Evolutionary conservation across 2,113 vertebrate species (phyloP), one percentile per base, ranked within the genome.

Genomic region (Hucho hucho): DNA sequence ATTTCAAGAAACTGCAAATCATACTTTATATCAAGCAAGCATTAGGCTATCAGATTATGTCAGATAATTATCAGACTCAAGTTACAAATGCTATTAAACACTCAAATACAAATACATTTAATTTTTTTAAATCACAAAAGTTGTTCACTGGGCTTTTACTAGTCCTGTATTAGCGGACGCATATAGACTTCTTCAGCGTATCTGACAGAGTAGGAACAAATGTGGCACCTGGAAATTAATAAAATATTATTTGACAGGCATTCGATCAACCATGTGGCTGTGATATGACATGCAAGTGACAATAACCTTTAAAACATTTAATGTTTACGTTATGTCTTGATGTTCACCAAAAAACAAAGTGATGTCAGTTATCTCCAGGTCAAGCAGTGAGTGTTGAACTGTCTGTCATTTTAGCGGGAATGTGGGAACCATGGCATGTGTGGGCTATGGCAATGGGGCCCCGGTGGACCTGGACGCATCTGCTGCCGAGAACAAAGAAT

Each of bases 401-500:
- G 29, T 26, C 0, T 86, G 28, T 78, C n/a, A 69, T 84, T 82
- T 61, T 79, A 93, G 90, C 20, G 58, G 78, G 22, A 82, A 86
- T 47, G 77, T 80, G 72, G 81, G 85, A 3, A 67, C 84, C 16
- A 29, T 93, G 84, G 84, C 86, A n/a, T 86, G 89, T 76, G 72
- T 89, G 37, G 88, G 84, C 3, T 81, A 81, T 2, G 72, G 72
- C 24, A 91, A 90, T 53, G 79, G 87, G 70, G 46, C 77, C 9
- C 63, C 79, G 14, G 79, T 89, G 0, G 88, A 91, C 79, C 87
- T 93, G 75, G 90, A 93, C 11, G 85, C 78, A 7, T 92, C 91
- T 65, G 73, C 90, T 64, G 88, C 87, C n/a, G 86, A 89, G 81
- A 95, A 93, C 79, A 81, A 92, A 73, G 87, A 91, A 73, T 92